Conservation (phyloP, 2,113 vertebrate genomes). For the Aegithalos caudatus region DNA sequence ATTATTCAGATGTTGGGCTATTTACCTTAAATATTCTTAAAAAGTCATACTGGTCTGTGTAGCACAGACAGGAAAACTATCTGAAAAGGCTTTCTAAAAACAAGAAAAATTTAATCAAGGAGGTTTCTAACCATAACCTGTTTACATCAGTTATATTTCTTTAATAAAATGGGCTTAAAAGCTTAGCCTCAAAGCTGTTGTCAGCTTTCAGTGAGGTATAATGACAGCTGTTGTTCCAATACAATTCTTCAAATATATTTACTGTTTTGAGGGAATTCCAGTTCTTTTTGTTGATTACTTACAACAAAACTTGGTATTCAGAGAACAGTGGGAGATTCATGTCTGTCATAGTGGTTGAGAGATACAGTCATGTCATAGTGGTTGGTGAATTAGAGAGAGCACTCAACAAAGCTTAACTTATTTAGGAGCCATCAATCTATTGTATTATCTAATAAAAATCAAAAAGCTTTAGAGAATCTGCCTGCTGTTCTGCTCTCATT, state of each 20-base stretch:
- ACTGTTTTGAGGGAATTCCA: background rate
- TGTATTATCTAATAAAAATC: background rate
- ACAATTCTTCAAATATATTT: constrained; percentile 29
- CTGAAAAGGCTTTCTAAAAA: constrained; percentile 16
- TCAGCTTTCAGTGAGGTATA: constrained; percentile 36
- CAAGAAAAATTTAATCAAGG: constrained; percentile 40
- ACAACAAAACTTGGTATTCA: background rate
- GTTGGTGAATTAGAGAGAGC: background rate
- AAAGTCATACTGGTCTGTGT: background rate
- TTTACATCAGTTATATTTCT: constrained; percentile 63
- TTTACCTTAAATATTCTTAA: background rate
- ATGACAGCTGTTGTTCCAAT: constrained; percentile 60
- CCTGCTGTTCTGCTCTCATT: background rate
- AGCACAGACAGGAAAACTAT: background rate
- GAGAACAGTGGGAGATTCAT: background rate
- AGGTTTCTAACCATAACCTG: constrained; percentile 10
- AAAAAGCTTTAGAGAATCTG: background rate
- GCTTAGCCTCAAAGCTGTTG: constrained; percentile 58
- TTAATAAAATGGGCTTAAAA: constrained; percentile 73
- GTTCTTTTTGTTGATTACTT: background rate
- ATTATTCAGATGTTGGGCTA: background rate
- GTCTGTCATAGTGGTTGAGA: too few species aligned
- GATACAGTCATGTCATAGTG: background rate
- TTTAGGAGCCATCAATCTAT: background rate
- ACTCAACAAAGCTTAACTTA: background rate